Percentiles rank a stretch among this genome's conserved stretches.
phyloP scores from a whole-genome alignment of 2,888 invertebrate genomes.

The Neoitamus cyanurus region DNA sequence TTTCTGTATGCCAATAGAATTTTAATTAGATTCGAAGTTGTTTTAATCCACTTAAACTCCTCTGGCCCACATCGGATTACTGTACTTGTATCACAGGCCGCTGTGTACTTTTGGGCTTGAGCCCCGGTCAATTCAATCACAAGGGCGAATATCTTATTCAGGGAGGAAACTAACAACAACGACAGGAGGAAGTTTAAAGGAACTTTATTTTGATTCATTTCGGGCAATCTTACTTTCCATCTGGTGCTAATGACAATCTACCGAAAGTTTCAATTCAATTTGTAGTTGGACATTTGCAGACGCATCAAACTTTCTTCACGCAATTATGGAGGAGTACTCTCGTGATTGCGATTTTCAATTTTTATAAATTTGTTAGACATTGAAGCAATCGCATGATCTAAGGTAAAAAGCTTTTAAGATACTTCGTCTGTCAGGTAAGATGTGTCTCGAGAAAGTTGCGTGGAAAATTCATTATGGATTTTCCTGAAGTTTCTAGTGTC shows the following conservation, averaged over 20 bases:
- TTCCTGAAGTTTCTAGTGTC: too few species aligned
- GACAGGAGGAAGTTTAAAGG: neutral
- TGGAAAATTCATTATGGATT: too few species aligned
- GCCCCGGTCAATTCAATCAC: neutral
- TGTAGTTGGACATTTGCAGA: neutral
- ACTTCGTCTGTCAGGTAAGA: too few species aligned
- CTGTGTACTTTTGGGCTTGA: neutral
- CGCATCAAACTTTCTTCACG: neutral
- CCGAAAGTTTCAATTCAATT: neutral
- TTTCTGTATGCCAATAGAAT: neutral
- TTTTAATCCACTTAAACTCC: neutral
- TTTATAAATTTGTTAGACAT: neutral
- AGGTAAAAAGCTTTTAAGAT: too few species aligned
- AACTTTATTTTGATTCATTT: neutral
- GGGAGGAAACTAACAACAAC: neutral
- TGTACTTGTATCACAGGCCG: neutral
- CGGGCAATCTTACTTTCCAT: neutral
- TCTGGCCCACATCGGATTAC: neutral
- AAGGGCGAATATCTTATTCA: neutral
- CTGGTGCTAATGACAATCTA: neutral
- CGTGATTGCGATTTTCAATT: neutral
- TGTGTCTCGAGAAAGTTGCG: too few species aligned
- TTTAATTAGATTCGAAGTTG: neutral
- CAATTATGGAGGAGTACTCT: neutral
- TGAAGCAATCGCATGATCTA: neutral